Evolutionary conservation across 1,140 invertebrate species (phyloP), one percentile per base, ranked within the genome.

Genomic region (Brachionus plicatilis): DNA sequence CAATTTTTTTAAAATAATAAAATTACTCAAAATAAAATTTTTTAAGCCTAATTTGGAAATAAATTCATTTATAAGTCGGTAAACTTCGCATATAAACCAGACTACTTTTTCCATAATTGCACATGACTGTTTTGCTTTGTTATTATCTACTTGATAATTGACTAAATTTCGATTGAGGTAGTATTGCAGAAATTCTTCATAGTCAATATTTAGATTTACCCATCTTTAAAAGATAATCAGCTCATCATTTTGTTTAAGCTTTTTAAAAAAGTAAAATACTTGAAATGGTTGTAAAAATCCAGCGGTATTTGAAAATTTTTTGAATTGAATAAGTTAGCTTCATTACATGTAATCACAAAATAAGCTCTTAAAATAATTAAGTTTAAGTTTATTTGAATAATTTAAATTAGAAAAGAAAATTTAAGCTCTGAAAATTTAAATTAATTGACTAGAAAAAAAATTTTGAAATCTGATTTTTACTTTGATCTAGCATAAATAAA

Each of bases 91-190:
- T 17, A 82, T 20, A 82, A 82, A 82, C 43, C 37, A 65, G 3
- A 82, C 53, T 45, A 82, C 53, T 47, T 68, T 60, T 47, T 82
- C 79, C 79, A 82, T 82, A 5, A 82, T 24, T 17, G 43, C 37
- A 27, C 50, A 82, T 45, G 79, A 60, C 12, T 82, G 50, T 82
- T 68, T 60, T 12, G 29, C 50, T 80, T 41, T 33, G 24, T n/a
- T 60, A 50, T 65, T 60, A 27, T 60, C 79, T 12, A 68, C 37
- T 82, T 82, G 79, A 66, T 65, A 65, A 41, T 60, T 68, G 5
- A 82, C 56, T 27, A 82, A 27, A 82, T 68, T 60, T 47, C 79
- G 50, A 11, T 82, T 82, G 20, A 82, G 29, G 17, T 43, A 82
- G n/a, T 27, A 60, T 8, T 68, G 33, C 14, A 82, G 27, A 82